Evolutionary conservation across 2,888 invertebrate species (phyloP).

Genomic region (Theodoxus fluviatilis): DNA sequence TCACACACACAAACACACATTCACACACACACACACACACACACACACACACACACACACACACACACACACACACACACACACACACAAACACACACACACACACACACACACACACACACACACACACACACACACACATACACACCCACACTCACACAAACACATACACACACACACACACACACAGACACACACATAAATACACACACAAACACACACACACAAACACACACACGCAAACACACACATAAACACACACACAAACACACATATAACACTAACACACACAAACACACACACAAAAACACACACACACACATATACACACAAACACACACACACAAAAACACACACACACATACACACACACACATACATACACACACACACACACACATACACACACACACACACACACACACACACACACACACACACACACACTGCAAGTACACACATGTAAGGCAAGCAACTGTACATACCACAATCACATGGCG

Average conservation of each 20-base stretch:
- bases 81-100: slow-evolving; percentile 23
- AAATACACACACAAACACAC: background rate
- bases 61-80: slow-evolving; percentile 21
- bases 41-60: slow-evolving; percentile 18
- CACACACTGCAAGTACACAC: too few species aligned
- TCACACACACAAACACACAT: background rate
- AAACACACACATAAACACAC: background rate
- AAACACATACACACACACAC: slow-evolving; percentile 20
- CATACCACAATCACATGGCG: too few species aligned
- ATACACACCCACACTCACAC: slow-evolving; percentile 17
- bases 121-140: slow-evolving; percentile 23
- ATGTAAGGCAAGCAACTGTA: too few species aligned
- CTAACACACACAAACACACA: slow-evolving; percentile 1
- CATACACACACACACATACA: background rate
- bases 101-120: slow-evolving; percentile 23
- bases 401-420: background rate
- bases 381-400: background rate
- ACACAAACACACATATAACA: background rate
- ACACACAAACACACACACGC: background rate
- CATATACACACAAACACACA: slow-evolving; percentile 19
- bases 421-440: slow-evolving; percentile 9
- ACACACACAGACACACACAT: slow-evolving; percentile 20
- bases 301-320: slow-evolving; percentile 13
- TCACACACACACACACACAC: slow-evolving; percentile 24
- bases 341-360: slow-evolving; percentile 3